phyloP scores from a whole-genome alignment of 2,797 vertebrate genomes.

The Lycodopsis pacificus region DNA sequence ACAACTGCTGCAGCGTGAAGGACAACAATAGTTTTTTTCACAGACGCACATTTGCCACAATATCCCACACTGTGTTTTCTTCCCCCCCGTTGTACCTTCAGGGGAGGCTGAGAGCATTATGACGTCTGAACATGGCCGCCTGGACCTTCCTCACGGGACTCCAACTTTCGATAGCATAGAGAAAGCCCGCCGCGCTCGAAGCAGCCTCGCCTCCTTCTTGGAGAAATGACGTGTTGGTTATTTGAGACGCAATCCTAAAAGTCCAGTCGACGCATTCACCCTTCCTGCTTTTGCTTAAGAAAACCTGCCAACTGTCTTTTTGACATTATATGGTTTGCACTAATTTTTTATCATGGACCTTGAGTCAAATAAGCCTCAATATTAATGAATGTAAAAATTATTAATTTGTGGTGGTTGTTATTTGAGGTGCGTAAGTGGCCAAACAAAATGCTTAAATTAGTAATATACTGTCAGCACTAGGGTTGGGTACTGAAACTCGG shows the following conservation, averaged over 20 bases:
- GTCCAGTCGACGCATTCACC: constrained; percentile 35
- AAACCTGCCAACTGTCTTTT: constrained; percentile 9
- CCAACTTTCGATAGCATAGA: constrained; percentile 90
- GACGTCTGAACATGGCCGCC: constrained; percentile 76
- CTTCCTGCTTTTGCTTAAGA: constrained; percentile 21
- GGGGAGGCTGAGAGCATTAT: constrained; percentile 90
- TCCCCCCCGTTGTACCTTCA: constrained; percentile 49
- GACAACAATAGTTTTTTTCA: not conserved
- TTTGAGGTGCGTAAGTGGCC: not conserved
- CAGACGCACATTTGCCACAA: not conserved
- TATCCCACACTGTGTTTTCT: constrained; percentile 3
- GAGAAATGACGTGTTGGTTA: constrained; percentile 81
- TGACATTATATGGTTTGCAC: constrained; percentile 40
- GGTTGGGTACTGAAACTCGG: too few species aligned
- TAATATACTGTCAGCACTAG: not conserved
- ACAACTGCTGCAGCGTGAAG: not conserved
- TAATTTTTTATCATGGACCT: constrained; percentile 26
- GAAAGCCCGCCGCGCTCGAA: constrained; percentile 87
- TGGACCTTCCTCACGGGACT: constrained; percentile 86
- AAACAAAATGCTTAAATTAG: not conserved
- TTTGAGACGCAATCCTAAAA: not conserved
- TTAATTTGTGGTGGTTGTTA: not conserved
- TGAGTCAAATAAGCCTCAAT: not conserved
- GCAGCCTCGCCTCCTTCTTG: constrained; percentile 76
- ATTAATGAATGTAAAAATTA: not conserved